Evolutionary conservation across 2,888 invertebrate genomes (phyloP).

Genomic region (Torymus tubicola): DNA sequence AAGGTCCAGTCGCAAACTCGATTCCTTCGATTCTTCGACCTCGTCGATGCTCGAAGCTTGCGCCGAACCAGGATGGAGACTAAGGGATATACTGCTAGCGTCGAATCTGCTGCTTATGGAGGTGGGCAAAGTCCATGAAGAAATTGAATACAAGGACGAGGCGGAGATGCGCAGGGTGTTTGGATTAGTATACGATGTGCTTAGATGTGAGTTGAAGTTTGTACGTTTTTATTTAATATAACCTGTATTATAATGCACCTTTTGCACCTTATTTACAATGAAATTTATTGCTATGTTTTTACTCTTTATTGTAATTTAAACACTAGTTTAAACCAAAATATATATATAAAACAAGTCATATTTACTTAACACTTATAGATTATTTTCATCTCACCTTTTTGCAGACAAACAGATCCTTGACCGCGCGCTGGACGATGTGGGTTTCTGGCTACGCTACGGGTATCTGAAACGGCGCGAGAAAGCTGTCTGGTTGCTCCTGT

Average conservation of each 20-base stretch:
- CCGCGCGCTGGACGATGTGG: slow-evolving; percentile 81
- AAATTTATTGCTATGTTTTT: too few relatives aligned
- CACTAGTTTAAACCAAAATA: not conserved
- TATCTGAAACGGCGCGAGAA: slow-evolving; percentile 74
- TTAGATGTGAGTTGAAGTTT: slow-evolving; percentile 80
- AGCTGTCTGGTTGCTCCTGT: slow-evolving; percentile 83
- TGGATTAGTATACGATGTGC: slow-evolving; percentile 85
- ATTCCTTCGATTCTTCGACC: slow-evolving; percentile 52
- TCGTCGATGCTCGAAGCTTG: slow-evolving; percentile 66
- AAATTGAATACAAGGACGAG: slow-evolving; percentile 77
- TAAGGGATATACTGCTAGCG: slow-evolving; percentile 70
- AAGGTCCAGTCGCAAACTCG: slow-evolving; percentile 52
- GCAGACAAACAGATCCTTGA: slow-evolving; percentile 84
- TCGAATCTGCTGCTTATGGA: slow-evolving; percentile 64
- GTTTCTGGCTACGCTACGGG: slow-evolving; percentile 80
- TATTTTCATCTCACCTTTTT: too few relatives aligned
- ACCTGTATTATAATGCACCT: too few relatives aligned
- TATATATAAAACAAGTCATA: not conserved
- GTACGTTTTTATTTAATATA: not conserved
- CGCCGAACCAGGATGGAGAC: slow-evolving; percentile 68
- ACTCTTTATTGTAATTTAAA: too few relatives aligned
- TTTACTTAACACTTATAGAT: not conserved
- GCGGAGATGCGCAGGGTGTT: slow-evolving; percentile 86
- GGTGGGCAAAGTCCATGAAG: not conserved
- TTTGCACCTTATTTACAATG: too few relatives aligned